A percentile compares a stretch with the other conserved stretches of the same genome.
Evolutionary conservation across 2,797 vertebrate species (phyloP).

Genomic region (Cryptoprocta ferox): DNA sequence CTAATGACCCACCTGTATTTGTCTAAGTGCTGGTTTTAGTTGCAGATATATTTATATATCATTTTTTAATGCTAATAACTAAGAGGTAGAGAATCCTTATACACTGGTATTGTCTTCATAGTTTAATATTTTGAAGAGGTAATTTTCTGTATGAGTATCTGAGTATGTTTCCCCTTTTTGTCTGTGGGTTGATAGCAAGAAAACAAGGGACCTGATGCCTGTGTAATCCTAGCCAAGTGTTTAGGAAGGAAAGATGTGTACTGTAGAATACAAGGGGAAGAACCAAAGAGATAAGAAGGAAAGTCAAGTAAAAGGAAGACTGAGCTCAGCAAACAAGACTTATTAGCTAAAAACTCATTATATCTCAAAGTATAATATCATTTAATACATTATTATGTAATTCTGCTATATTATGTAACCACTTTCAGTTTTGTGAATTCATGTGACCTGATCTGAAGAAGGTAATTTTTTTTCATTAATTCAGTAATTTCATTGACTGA

Average conservation of each 20-base stretch:
- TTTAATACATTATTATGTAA: constrained; percentile 63
- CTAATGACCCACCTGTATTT: background rate
- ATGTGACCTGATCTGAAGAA: constrained; percentile 69
- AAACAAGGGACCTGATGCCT: background rate
- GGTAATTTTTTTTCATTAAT: constrained; percentile 75
- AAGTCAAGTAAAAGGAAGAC: background rate
- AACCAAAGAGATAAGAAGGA: background rate
- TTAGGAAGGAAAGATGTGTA: background rate
- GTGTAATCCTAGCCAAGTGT: background rate
- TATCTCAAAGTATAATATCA: constrained; percentile 27
- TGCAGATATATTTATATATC: background rate
- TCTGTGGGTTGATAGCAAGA: background rate
- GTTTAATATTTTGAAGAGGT: background rate
- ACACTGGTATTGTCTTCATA: background rate
- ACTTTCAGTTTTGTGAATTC: constrained; percentile 62
- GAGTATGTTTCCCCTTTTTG: background rate
- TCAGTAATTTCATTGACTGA: constrained; percentile 78
- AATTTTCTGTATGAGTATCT: background rate
- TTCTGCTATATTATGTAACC: constrained; percentile 64
- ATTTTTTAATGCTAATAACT: constrained; percentile 1
- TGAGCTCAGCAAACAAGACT: background rate
- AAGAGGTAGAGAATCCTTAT: background rate
- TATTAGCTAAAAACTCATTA: constrained; percentile 33
- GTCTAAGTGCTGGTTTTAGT: background rate
- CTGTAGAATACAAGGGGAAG: background rate